These are phyloP conservation scores for Nanorana parkeri DNA, from an alignment of 2,113 vertebrate genomes.

Conservation along the genomic window DNA sequence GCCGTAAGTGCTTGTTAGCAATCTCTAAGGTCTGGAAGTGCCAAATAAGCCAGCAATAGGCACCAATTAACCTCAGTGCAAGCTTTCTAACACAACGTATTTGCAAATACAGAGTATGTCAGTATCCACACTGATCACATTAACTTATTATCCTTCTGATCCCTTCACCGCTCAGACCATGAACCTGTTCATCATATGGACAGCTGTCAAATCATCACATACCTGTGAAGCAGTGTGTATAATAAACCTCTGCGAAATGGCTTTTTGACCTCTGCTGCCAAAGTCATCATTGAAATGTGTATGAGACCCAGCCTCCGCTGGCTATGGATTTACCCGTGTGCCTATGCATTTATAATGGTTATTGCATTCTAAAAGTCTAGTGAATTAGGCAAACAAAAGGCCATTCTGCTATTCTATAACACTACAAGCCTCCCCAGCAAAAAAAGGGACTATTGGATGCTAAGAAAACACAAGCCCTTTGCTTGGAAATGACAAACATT, in stretches of 20 bases:
- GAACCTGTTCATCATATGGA: neutral
- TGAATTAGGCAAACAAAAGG: constrained; percentile 2
- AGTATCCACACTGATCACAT: no score
- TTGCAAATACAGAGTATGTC: no score
- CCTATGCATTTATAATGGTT: constrained; percentile 10
- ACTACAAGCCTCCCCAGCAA: constrained; percentile 60
- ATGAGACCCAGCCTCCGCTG: neutral
- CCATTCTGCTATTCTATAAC: constrained; percentile 58
- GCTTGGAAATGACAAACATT: neutral
- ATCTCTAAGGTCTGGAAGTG: no score
- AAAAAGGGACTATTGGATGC: constrained; percentile 64
- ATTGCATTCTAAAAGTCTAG: constrained; percentile 3
- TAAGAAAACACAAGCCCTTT: constrained; percentile 56
- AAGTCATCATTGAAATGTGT: constrained; percentile 16
- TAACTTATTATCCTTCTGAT: neutral
- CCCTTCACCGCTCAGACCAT: neutral
- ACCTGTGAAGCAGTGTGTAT: neutral
- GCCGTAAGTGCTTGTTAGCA: no score
- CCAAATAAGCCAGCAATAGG: no score
- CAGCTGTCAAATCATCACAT: constrained; percentile 10
- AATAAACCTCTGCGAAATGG: neutral
- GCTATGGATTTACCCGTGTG: neutral
- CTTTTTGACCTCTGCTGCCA: constrained; percentile 12
- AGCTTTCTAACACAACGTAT: no score
- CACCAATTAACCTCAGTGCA: no score